phyloP scores from a whole-genome alignment of 2,888 invertebrate species.

The Rhagonycha lutea region DNA sequence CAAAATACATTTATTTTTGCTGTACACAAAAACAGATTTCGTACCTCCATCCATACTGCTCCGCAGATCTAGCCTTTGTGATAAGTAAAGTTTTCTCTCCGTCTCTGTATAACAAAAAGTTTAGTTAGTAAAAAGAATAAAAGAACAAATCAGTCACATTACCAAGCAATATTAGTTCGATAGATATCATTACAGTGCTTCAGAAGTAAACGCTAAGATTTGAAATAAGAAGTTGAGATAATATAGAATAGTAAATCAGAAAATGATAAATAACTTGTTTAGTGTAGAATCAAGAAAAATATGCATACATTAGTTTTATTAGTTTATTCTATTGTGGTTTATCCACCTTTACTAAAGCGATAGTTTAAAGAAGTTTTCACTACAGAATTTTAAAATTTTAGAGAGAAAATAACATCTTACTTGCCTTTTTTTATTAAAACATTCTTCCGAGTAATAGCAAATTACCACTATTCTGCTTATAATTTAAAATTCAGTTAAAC shows the following conservation, averaged over 20 bases:
- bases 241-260: neutral
- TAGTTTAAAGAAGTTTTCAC: neutral
- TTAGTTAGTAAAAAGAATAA: slow-evolving; percentile 16
- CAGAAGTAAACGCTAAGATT: neutral
- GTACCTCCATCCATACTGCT: slow-evolving; percentile 55
- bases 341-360: too few species aligned
- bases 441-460: neutral
- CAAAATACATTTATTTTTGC: slow-evolving; percentile 3
- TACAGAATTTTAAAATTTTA: neutral
- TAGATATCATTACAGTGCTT: slow-evolving; percentile 19
- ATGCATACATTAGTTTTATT: neutral
- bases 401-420: neutral
- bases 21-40: slow-evolving; percentile 31
- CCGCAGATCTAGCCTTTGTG: slow-evolving; percentile 57
- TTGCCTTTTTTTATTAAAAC: neutral
- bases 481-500: neutral
- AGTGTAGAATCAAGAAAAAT: neutral
- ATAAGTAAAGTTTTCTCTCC: slow-evolving; percentile 57
- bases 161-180: slow-evolving; percentile 34
- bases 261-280: neutral
- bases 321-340: neutral
- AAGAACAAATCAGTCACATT: neutral
- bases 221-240: neutral
- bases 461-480: neutral
- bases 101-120: slow-evolving; percentile 50